Conservation (phyloP, 1,140 invertebrate genomes). For the Schlechtendalia chinensis region DNA sequence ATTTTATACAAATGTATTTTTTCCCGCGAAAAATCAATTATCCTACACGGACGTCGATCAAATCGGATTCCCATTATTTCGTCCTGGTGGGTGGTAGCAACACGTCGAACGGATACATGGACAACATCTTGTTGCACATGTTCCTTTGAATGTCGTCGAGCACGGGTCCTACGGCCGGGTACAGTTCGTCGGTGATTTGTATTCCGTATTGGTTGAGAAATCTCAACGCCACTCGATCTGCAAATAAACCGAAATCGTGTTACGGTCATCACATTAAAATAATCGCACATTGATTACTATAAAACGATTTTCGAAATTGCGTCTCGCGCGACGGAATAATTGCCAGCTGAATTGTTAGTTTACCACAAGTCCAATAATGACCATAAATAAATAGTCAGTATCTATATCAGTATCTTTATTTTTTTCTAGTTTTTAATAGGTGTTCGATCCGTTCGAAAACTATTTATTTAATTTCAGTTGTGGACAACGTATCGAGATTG, state of each 20-base stretch:
- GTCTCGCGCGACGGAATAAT: too few species aligned
- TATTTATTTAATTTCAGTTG: too few species aligned
- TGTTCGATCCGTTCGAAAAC: too few species aligned
- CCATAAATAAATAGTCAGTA: too few species aligned
- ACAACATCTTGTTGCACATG: constrained; percentile 24
- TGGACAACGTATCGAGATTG: too few species aligned
- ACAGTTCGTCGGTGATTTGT: constrained; percentile 21
- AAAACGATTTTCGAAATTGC: not conserved
- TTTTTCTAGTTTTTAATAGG: too few species aligned
- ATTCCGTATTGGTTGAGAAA: constrained; percentile 10
- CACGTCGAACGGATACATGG: constrained; percentile 11
- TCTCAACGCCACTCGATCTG: constrained; percentile 32
- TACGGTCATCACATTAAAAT: too few species aligned
- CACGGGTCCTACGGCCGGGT: constrained; percentile 7
- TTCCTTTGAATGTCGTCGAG: constrained; percentile 29
- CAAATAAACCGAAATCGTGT: not conserved
- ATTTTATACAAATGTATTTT: too few species aligned
- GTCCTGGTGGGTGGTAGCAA: constrained; percentile 28
- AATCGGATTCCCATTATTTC: not conserved
- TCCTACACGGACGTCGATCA: not conserved
- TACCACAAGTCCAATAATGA: too few species aligned
- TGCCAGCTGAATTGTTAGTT: too few species aligned
- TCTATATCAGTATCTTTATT: too few species aligned
- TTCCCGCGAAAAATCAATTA: not conserved
- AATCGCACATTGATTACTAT: not conserved